phyloP scores from a whole-genome alignment of 2,797 vertebrate genomes.

The Echeneis naucrates region DNA sequence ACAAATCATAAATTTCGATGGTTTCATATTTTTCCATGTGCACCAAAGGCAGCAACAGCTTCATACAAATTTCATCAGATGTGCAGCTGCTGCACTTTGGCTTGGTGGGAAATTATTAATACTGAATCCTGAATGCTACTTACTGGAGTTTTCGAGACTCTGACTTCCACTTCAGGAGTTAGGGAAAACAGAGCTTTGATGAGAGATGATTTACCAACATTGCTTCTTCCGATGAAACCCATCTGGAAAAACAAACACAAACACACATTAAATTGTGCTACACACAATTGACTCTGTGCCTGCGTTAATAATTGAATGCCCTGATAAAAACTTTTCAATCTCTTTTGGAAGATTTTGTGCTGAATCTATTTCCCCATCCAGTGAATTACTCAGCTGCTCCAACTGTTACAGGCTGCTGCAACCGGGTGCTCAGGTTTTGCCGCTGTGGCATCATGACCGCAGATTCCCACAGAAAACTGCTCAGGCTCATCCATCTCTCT shows the following conservation, averaged over 20 bases:
- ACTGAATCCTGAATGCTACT: constrained; percentile 51
- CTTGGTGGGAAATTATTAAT: background rate
- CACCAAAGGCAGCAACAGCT: background rate
- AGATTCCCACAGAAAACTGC: constrained; percentile 28
- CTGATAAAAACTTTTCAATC: background rate
- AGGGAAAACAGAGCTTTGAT: constrained; percentile 93
- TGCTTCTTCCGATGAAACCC: constrained; percentile 96
- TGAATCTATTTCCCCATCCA: background rate
- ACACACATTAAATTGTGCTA: background rate
- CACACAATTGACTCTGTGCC: background rate
- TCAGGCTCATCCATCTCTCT: constrained; percentile 51
- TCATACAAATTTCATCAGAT: background rate
- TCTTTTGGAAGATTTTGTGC: background rate
- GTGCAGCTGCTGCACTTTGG: background rate
- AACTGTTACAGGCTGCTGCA: background rate
- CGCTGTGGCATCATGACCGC: constrained; percentile 4
- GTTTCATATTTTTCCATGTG: no score
- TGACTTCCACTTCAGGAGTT: constrained; percentile 90
- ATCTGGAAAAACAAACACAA: constrained; percentile 82
- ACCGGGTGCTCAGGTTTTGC: constrained; percentile 6
- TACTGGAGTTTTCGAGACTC: constrained; percentile 94
- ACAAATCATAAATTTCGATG: no score
- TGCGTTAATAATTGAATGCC: background rate
- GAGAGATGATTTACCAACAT: constrained; percentile 95
- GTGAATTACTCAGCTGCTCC: background rate